phyloP scores from a whole-genome alignment of 2,113 vertebrate species.

The Meles meles region DNA sequence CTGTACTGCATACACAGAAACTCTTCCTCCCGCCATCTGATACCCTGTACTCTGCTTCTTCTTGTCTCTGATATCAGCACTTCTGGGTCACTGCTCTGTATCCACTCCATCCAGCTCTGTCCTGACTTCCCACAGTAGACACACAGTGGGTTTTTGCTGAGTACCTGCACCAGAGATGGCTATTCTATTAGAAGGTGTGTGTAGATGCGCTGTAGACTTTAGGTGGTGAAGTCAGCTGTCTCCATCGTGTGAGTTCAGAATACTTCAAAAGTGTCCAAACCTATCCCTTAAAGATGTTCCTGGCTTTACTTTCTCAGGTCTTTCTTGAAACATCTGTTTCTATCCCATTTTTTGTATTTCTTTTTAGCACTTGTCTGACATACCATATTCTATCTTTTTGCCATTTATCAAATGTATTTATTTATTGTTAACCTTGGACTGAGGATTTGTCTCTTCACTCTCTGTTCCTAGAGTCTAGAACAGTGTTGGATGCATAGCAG shows the following conservation, averaged over 20 bases:
- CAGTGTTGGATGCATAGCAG: neutral
- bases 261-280: neutral
- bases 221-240: neutral
- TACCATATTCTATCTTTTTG: neutral
- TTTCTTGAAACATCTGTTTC: neutral
- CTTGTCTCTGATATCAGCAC: neutral
- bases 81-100: neutral
- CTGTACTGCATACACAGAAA: fast-evolving
- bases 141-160: neutral
- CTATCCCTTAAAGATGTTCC: neutral
- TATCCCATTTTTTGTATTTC: neutral
- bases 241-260: neutral
- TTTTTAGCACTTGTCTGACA: neutral
- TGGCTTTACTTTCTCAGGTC: neutral
- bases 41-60: neutral
- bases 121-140: neutral
- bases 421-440: neutral
- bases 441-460: neutral
- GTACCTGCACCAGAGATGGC: neutral
- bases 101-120: neutral
- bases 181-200: neutral
- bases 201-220: no score
- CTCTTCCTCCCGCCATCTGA: no score
- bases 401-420: neutral
- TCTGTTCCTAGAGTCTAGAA: neutral